Base-by-base conservation (phyloP, 2,113 vertebrate genomes). In the Paratilapia polleni region DNA sequence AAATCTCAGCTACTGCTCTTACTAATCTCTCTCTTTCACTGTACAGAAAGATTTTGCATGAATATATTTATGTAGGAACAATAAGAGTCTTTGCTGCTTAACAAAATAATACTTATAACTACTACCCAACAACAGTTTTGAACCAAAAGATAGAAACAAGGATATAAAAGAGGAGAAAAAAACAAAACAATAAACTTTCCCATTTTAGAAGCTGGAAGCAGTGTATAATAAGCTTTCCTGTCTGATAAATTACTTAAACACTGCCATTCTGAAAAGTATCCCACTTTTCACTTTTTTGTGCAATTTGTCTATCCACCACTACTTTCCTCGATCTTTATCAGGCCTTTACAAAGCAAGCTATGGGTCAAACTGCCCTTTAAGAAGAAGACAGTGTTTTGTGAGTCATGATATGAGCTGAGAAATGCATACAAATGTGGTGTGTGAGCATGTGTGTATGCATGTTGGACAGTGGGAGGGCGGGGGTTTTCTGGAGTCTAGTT, bases 401-500 rank as follows among this genome's bases (percentile, higher is more conserved):
- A 87, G 83, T 91, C 64, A 82, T 14, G 58, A 74, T 77, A 57
- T 8, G 70, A 75, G 82, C 77, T 28, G 75, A 70, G 86, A 80
- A 86, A 79, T 81, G 82, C 73, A 77, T 74, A 75, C 52, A 77
- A 74, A 78, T 77, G 86, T 52, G 26, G 75, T 83, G 80, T 77
- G 87, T 85, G 88, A 77, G 62, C 58, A 66, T 81, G 84, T 82
- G 83, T 43, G 78, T 61, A 19, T 58, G 85, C 41, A 70, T 90
- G 93, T 78, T 77, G 36, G 73, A 36, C 74, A 83, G 73, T 81
- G 22, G 59, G 41, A 58, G 68, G 84, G 59, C 1, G 38, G 78
- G 82, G 70, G 54, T 81, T 74, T 83, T 84, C 58, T 90, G 20
- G 58, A 84, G 80, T 88, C 90, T 82, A 59, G 89, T 86, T 88